Evolutionary conservation across 2,888 invertebrate species (phyloP), one percentile per base, ranked within the genome.

Genomic region (Tigriopus californicus): DNA sequence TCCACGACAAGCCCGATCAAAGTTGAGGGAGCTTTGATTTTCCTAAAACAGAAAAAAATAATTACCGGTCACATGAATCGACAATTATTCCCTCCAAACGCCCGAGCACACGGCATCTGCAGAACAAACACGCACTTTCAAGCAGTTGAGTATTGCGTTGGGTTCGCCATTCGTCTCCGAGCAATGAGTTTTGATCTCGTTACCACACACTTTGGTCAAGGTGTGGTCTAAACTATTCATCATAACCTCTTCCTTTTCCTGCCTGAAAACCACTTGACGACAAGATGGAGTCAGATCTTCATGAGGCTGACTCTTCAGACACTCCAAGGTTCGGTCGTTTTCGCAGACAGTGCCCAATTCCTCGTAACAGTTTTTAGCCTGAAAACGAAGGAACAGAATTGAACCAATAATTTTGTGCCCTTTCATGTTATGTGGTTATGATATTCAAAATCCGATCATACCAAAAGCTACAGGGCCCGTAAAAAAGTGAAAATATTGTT

Each of bases 141-240:
- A 74, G 69, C 89, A 89, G 62, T 82, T 81, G 33, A 89, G 73
- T 48, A 84, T 18, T 13, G 62, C 76, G 61, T 80, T 79, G 1
- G 80, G 73, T 33, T 78, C 33, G 41, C n/a, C 75, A 64, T 85
- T 82, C 8, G 78, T 77, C 64, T 80, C 79, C 49, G 80, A 78
- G 67, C 95, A 95, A 71, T 83, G 91, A 64, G 81, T 77, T 65
- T 83, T 81, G 59, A 92, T 84, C 82, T 89, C 87, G 64, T 80
- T 79, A 68, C 82, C 83, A 70, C 95, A 95, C 62, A 80, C 82
- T 60, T 81, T 84, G 61, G 86, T 76, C 48, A 95, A 75, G 61
- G 83, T 81, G 68, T 85, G 89, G 72, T 95, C 95, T 44, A 86
- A 80, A 2, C 83, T 82, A 70, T 87, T 86, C 68, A 94, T 90